Conservation (phyloP, 2,888 invertebrate species). For the Tipula helvola region DNA sequence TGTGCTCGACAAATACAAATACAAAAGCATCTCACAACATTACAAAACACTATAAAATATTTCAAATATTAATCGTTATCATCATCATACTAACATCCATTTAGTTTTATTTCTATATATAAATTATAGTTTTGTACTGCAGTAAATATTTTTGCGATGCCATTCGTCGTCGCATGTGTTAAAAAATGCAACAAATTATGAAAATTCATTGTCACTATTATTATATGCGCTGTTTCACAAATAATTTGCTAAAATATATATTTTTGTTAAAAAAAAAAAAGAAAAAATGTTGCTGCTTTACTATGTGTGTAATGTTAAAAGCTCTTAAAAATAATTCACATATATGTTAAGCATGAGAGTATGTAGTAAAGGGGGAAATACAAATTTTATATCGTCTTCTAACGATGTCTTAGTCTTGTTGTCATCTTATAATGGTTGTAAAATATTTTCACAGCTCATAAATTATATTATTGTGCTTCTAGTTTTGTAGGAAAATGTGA, state of each 20-base stretch:
- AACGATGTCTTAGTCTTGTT: neutral
- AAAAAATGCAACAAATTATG: neutral
- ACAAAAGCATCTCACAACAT: neutral
- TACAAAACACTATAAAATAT: neutral
- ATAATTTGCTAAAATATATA: neutral
- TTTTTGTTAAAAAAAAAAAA: neutral
- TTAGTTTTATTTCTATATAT: neutral
- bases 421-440: neutral
- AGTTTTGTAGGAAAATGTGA: too few species aligned
- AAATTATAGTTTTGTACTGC: neutral
- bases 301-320: neutral
- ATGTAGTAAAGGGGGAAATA: neutral
- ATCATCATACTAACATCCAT: neutral
- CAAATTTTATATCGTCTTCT: neutral
- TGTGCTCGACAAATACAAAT: too few species aligned
- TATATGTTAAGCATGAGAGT: neutral
- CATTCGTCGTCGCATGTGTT: neutral
- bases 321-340: neutral
- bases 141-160: neutral
- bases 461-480: neutral
- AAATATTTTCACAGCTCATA: neutral
- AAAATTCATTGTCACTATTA: neutral
- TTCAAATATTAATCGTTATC: neutral
- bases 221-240: neutral
- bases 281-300: neutral